Evolutionary conservation across 2,888 invertebrate species (phyloP).

Genomic region (Stictocephala bisonia): DNA sequence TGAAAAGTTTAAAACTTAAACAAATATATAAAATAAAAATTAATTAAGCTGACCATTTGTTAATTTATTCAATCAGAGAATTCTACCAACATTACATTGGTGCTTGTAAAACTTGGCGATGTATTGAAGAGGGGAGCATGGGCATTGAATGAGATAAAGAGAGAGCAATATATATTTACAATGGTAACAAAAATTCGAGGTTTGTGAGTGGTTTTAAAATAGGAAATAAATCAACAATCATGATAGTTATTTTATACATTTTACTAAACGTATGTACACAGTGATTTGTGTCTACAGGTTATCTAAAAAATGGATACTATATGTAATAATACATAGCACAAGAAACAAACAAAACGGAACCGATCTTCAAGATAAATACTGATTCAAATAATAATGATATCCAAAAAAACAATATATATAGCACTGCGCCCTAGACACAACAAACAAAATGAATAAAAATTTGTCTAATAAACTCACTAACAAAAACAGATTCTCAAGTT

Average conservation of each 20-base stretch:
- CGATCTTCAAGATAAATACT: conserved; percentile 31
- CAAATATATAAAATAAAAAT: no score
- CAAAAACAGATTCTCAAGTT: conserved; percentile 39
- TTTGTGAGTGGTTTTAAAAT: no score
- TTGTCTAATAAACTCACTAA: conserved; percentile 42
- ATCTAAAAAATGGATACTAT: conserved; percentile 41
- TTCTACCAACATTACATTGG: no score
- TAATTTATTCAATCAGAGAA: no score
- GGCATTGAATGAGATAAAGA: no score
- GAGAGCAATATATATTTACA: no score
- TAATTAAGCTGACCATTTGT: no score
- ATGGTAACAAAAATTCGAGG: no score
- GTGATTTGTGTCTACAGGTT: conserved; percentile 39
- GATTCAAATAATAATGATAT: conserved; percentile 29
- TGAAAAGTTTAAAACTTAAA: no score
- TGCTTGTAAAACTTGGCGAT: no score
- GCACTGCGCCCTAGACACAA: conserved; percentile 29
- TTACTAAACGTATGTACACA: conserved; percentile 47
- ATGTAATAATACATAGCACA: conserved; percentile 42
- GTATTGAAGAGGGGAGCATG: no score
- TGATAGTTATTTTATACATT: conserved; percentile 26
- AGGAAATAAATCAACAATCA: conserved; percentile 22
- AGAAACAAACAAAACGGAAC: conserved; percentile 35
- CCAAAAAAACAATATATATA: conserved; percentile 30
- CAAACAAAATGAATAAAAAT: conserved; percentile 38